phyloP scores from a whole-genome alignment of 2,888 invertebrate genomes.

The Palloptera scutellata region DNA sequence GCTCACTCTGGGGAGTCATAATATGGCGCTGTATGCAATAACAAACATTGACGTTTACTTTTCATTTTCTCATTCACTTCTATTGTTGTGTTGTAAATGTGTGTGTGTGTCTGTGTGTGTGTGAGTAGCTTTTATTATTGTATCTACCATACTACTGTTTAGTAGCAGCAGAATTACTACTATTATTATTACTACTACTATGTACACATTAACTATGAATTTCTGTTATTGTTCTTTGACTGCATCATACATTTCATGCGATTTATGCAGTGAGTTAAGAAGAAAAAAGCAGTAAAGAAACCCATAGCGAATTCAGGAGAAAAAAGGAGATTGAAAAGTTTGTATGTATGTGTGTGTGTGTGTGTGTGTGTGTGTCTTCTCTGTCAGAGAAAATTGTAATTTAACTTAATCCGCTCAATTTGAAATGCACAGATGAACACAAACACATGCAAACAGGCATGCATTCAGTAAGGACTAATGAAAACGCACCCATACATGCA shows the following conservation, averaged over 20 bases:
- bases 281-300: too few species aligned
- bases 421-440: constrained; percentile 39
- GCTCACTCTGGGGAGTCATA: too few species aligned
- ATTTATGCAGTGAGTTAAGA: too few species aligned
- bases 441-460: constrained; percentile 3
- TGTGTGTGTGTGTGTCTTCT: not conserved
- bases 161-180: too few species aligned
- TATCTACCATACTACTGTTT: constrained; percentile 9
- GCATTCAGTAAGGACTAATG: constrained; percentile 19
- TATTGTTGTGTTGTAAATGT: constrained; percentile 9
- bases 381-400: constrained; percentile 48
- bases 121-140: not conserved
- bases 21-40: too few species aligned
- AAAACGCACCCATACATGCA: constrained; percentile 25
- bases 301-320: too few species aligned
- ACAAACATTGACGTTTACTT: not conserved
- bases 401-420: constrained; percentile 60
- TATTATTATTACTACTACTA: not conserved
- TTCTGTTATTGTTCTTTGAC: constrained; percentile 23
- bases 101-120: constrained; percentile 37
- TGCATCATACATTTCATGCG: not conserved
- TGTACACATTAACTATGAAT: not conserved
- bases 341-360: not conserved
- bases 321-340: not conserved
- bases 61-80: not conserved